Evolutionary conservation across 2,797 vertebrate genomes (phyloP).

Genomic region (Cossypha dichroa): DNA sequence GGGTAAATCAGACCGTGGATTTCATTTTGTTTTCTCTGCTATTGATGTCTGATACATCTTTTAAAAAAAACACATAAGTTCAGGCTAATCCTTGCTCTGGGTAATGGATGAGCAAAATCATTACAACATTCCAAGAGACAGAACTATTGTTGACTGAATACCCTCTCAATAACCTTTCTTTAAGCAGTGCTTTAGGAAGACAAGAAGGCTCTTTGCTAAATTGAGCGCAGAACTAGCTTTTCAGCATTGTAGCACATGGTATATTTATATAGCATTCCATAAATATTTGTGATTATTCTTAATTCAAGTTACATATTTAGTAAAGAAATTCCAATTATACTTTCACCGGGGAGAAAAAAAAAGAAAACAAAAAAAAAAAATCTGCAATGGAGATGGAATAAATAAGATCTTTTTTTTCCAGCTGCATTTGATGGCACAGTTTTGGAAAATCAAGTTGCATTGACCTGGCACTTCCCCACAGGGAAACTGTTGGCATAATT

Average conservation of each 20-base stretch:
- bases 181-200: constrained; percentile 18
- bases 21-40: constrained; percentile 54
- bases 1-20: constrained; percentile 11
- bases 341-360: not conserved
- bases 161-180: constrained; percentile 68
- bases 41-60: constrained; percentile 52
- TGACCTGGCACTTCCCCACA: constrained; percentile 47
- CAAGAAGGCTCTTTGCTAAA: constrained; percentile 12
- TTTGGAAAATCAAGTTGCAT: constrained; percentile 15
- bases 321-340: not conserved
- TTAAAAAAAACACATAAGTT: not conserved
- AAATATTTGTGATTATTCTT: not conserved
- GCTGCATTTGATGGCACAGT: not conserved
- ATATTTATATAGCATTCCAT: not conserved
- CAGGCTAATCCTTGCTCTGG: constrained; percentile 60
- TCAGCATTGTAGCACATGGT: not conserved
- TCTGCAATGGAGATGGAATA: not conserved
- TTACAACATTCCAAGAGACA: constrained; percentile 36
- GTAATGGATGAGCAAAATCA: constrained; percentile 56
- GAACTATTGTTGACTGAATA: constrained; percentile 65
- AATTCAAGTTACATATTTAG: not conserved
- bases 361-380: not conserved
- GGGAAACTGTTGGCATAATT: constrained; percentile 56
- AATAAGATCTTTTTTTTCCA: constrained; percentile 31
- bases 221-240: constrained; percentile 16